Evolutionary conservation across 2,888 invertebrate genomes (phyloP).

Genomic region (Carpatolechia fugitivella): DNA sequence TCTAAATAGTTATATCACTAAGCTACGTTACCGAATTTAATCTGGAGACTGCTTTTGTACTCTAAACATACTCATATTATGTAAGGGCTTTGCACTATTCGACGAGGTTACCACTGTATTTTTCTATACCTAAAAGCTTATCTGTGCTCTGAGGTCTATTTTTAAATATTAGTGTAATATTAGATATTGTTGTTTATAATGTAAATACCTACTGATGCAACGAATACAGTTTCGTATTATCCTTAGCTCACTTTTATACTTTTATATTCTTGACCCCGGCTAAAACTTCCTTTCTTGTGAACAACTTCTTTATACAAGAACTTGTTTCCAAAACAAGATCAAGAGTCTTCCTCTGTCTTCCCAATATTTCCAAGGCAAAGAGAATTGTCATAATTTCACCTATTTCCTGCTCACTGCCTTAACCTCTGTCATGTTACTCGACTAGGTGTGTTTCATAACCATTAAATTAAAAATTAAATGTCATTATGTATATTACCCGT

Average conservation of each 20-base stretch:
- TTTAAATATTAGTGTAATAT: constrained; percentile 27
- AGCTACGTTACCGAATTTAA: constrained; percentile 80
- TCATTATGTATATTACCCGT: no score
- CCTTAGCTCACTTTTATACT: constrained; percentile 72
- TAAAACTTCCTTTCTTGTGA: constrained; percentile 32
- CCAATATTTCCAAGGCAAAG: constrained; percentile 49
- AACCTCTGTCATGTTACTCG: constrained; percentile 33
- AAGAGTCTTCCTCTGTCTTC: constrained; percentile 74
- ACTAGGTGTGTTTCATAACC: constrained; percentile 31
- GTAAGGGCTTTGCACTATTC: constrained; percentile 66
- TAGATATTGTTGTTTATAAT: constrained; percentile 38
- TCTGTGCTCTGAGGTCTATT: constrained; percentile 46
- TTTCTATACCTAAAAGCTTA: constrained; percentile 65
- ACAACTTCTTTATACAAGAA: constrained; percentile 41
- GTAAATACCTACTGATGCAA: constrained; percentile 60
- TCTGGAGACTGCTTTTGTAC: constrained; percentile 81
- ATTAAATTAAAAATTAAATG: no score
- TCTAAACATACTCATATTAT: constrained; percentile 68
- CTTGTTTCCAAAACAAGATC: constrained; percentile 37
- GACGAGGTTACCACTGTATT: constrained; percentile 72
- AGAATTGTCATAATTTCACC: constrained; percentile 38
- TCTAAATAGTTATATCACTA: constrained; percentile 64
- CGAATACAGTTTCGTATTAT: constrained; percentile 40
- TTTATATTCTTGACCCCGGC: constrained; percentile 58
- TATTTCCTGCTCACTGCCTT: constrained; percentile 33